Evolutionary conservation across 2,113 vertebrate species (phyloP).

Genomic region (Rhynchopsitta pachyrhyncha): DNA sequence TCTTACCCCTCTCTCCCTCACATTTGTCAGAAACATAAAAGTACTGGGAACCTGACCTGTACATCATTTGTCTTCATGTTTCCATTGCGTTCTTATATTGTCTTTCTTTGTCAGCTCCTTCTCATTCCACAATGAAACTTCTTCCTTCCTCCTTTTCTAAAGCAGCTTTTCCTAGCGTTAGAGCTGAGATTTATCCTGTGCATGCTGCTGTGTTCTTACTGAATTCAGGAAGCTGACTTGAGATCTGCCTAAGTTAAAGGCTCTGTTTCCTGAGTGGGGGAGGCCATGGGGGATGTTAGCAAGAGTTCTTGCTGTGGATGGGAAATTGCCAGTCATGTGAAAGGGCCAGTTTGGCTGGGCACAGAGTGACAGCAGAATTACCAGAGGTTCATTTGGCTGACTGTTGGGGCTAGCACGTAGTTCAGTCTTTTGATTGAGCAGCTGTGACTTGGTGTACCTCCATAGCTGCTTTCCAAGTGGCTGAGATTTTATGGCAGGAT

Average conservation of each 20-base stretch:
- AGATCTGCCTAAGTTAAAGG: background rate
- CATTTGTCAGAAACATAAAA: background rate
- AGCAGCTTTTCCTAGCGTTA: background rate
- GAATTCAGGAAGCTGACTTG: background rate
- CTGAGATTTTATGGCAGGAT: background rate
- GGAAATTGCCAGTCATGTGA: background rate
- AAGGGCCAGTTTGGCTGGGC: background rate
- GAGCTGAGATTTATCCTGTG: background rate
- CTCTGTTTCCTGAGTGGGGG: background rate
- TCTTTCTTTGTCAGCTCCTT: slow-evolving; percentile 12
- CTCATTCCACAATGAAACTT: slow-evolving; percentile 8
- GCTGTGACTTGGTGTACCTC: background rate
- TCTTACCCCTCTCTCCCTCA: background rate
- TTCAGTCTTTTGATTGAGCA: background rate
- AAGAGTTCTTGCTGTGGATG: background rate
- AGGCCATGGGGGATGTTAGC: background rate
- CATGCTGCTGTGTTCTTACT: background rate
- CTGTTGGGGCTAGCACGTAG: background rate
- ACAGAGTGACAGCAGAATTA: background rate
- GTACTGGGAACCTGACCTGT: background rate
- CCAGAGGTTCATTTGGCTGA: background rate
- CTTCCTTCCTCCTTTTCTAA: slow-evolving; percentile 56
- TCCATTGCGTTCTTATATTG: background rate
- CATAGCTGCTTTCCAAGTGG: background rate
- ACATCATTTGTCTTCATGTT: background rate